These are phyloP conservation scores for Neogobius melanostomus DNA, from an alignment of 2,113 vertebrate species.

Conservation along the genomic window DNA sequence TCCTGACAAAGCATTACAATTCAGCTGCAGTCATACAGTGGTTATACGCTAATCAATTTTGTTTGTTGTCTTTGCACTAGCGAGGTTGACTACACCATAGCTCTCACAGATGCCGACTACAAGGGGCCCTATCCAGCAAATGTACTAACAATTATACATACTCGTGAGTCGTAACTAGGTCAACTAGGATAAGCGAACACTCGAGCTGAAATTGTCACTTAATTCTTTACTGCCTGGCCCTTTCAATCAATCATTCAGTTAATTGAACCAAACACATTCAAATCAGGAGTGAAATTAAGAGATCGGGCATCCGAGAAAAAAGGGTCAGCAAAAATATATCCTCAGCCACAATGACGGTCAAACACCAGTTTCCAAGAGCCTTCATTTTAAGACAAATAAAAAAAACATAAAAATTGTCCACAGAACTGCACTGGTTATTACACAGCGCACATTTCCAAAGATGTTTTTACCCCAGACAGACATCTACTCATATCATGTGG, in stretches of 20 bases:
- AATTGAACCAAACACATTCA: too few species aligned
- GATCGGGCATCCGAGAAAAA: too few species aligned
- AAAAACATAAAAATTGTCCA: background rate
- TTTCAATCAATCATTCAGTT: too few species aligned
- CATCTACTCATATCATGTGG: slow-evolving; percentile 39
- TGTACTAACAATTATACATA: too few species aligned
- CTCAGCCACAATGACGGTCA: too few species aligned
- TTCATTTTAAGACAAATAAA: background rate
- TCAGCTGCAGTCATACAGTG: background rate
- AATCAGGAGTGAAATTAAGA: too few species aligned
- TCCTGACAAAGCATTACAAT: background rate
- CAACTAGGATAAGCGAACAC: too few species aligned
- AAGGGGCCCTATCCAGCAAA: background rate
- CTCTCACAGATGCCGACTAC: background rate
- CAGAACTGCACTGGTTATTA: background rate
- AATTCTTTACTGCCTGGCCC: too few species aligned
- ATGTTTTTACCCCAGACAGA: slow-evolving; percentile 21
- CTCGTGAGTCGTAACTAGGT: too few species aligned
- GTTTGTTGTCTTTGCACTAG: too few species aligned
- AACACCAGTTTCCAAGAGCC: background rate
- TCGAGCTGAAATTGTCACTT: too few species aligned
- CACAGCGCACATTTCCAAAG: slow-evolving; percentile 19
- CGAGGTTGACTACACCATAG: background rate
- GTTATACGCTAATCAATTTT: background rate
- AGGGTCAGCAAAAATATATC: too few species aligned